Evolutionary conservation across 2,888 invertebrate genomes (phyloP), one percentile per base, ranked within the genome.

Genomic region (Schizotus pectinicornis): DNA sequence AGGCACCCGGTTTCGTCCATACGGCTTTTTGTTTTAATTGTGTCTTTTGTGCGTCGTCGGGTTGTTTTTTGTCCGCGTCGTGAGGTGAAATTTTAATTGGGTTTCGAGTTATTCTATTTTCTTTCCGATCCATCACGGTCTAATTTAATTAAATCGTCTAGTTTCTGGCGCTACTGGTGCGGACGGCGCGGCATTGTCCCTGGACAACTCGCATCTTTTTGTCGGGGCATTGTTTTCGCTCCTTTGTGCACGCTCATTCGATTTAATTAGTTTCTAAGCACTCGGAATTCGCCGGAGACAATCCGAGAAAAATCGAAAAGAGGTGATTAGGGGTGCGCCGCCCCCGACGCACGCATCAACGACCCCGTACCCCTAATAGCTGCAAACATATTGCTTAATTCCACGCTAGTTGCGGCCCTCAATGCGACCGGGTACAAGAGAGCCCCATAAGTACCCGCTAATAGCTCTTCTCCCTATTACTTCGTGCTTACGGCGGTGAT

Each of bases 351-450:
- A 72, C 71, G 74, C 74, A 68, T 69, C 68, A 64, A 61, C 67
- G 63, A 63, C 59, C 62, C 67, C 58, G 59, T 61, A 56, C 60
- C 73, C 68, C 67, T 76, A 77, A 79, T 79, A 79, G 76, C 77
- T 74, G 76, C 76, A 78, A 79, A 78, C 79, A 79, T 79, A 79
- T 79, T 79, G 79, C 79, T 77, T 79, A 79, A 79, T 78, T 79
- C 78, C 76, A 75, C 75, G 75, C 78, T 75, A 75, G 75, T 76
- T 77, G 76, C 68, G 67, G 71, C 63, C 65, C 61, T 76, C 73
- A 74, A 74, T 71, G 68, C 70, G 60, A 56, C 61, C 60, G 63
- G 66, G 64, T 60, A 64, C 60, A 66, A 70, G 75, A 70, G 70
- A 71, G 74, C 64, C 67, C 70, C 70, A 70, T 76, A 78, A 79